Conservation (phyloP, 2,797 vertebrate genomes). For the Apodemus agrarius region DNA sequence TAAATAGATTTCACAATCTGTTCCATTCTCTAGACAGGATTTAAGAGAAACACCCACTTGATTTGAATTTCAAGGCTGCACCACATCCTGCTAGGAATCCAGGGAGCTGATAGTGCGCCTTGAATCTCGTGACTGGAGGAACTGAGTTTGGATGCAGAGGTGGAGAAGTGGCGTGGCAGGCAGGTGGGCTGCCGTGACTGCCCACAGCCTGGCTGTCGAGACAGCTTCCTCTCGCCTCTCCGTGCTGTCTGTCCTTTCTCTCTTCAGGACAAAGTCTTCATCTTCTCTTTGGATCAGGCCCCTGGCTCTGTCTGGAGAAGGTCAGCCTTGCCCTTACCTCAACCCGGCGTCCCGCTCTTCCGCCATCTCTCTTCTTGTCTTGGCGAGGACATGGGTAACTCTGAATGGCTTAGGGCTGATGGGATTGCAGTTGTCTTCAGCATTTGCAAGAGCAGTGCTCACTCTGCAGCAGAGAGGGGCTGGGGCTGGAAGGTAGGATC, state of each 20-base stretch:
- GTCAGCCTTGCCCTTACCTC: slow-evolving; percentile 42
- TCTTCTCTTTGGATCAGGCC: slow-evolving; percentile 5
- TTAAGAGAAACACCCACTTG: slow-evolving; percentile 58
- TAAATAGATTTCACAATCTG: slow-evolving; percentile 81
- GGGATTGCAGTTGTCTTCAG: neutral
- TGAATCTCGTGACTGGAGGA: slow-evolving; percentile 67
- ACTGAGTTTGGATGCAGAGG: slow-evolving; percentile 67
- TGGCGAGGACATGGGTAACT: slow-evolving; percentile 15
- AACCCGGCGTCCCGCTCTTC: slow-evolving; percentile 53
- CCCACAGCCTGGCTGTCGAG: neutral
- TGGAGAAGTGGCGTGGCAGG: slow-evolving; percentile 49
- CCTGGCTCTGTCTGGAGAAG: slow-evolving; percentile 52
- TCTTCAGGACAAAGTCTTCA: slow-evolving; percentile 47
- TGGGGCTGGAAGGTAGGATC: neutral
- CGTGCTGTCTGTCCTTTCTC: neutral
- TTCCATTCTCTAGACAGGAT: slow-evolving; percentile 68
- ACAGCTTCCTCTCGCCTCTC: neutral
- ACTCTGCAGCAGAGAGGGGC: neutral
- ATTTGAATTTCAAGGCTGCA: slow-evolving; percentile 63
- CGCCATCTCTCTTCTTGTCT: slow-evolving; percentile 24
- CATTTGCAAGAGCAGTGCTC: neutral
- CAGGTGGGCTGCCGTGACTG: slow-evolving; percentile 7
- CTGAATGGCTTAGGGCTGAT: neutral
- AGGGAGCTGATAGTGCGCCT: slow-evolving; percentile 65
- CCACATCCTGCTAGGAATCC: slow-evolving; percentile 39